Evolutionary conservation across 2,797 vertebrate genomes (phyloP), one percentile per base, ranked within the genome.

Genomic region (Acanthornis magna): DNA sequence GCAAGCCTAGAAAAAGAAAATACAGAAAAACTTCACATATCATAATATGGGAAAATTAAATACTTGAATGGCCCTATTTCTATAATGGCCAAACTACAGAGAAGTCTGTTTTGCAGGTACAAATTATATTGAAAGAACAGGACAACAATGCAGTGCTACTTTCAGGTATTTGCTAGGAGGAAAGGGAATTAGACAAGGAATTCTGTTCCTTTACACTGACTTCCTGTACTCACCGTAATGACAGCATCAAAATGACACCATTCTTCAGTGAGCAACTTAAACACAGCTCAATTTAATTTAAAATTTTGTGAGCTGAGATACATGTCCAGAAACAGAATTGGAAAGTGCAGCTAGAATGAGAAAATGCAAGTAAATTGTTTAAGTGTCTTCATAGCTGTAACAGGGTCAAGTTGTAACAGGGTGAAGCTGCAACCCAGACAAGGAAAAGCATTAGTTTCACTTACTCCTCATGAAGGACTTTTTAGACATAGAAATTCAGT

Each of bases 1-100:
- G 98, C 98, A 91, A 98, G 97, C 96, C 99, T 99, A 97, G 86
- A 93, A 95, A 71, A 95, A 96, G 88, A 93, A 97, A 95, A 96
- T 13, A 95, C 34, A 96, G 51, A 74, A 29, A 55, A 65, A 62
- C 16, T 40, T 89, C 45, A 92, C 25, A 21, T 57, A 88, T 70
- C 45, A 51, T 76, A 91, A 22, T 29, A 76, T 7, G 20, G 67
- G 47, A 55, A 80, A 88, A 81, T 19, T 0, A 72, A 91, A 71
- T 29, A 73, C 26, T 15, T 45, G 21, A 47, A 85, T n/a, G n/a
- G n/a, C n/a, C n/a, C n/a, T n/a, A n/a, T 32, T 55, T 71, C 51
- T 19, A 14, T 51, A 53, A 30, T 6, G 13, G 65, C 50, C 63
- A 42, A 67, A 48, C 38, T 29, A 29, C 0, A 67, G 34, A 74